Evolutionary conservation across 1,140 invertebrate species (phyloP), one percentile per base, ranked within the genome.

Genomic region (Megathymus violae): DNA sequence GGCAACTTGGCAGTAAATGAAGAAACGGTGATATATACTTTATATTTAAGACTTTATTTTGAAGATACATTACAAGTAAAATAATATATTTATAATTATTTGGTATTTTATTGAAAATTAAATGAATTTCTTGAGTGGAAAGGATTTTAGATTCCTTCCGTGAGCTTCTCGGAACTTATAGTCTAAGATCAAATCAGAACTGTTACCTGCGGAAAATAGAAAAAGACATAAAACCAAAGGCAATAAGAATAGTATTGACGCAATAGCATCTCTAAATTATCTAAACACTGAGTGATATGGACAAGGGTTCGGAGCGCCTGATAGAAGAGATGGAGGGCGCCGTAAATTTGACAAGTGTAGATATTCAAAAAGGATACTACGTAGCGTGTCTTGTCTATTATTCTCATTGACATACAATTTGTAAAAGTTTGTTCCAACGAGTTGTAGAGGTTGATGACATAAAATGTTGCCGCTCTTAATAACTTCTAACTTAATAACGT

Each of bases 341-440:
- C 69, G 68, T 73, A 82, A 81, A 84, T 74, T 86, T 82, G 78
- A 80, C 76, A 78, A 71, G 74, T 62, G 65, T 64, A 64, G 70
- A 79, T 82, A 85, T 83, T 82, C 78, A 80, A 85, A 72, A 44
- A 47, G 43, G 6, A 36, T n/a, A n/a, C n/a, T 58, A 19, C 40
- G 54, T 71, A 10, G 17, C 10, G 27, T 16, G n/a, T 16, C 16
- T 40, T 52, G 54, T 31, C 22, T 44, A 54, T 44, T 56, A 31
- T 44, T 44, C 19, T 31, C 11, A 41, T 17, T 16, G 27, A 31
- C 4, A 9, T n/a, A n/a, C n/a, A n/a, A n/a, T n/a, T n/a, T n/a
- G n/a, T n/a, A n/a, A n/a, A 25, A 25, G 6, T 25, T 25, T 6
- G 22, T 25, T 25, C 22, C 22, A 25, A 25, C 22, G n/a, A n/a